Evolutionary conservation across 1,140 invertebrate genomes (phyloP).

Genomic region (Scaptomyza hsui): DNA sequence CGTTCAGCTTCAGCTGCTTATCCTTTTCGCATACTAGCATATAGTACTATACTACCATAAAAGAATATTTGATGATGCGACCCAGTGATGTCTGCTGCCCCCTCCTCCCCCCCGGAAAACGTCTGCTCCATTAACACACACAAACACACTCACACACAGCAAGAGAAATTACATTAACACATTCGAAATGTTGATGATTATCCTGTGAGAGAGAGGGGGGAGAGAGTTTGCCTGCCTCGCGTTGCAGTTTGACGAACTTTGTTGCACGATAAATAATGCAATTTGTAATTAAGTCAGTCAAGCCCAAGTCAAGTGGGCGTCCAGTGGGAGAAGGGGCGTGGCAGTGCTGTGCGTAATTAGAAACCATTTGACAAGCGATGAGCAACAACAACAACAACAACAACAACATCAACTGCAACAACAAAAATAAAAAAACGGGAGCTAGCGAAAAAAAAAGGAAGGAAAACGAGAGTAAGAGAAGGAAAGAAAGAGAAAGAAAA

Average conservation of each 20-base stretch:
- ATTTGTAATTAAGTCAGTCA: slow-evolving; percentile 82
- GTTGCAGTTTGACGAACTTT: slow-evolving; percentile 79
- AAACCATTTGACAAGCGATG: slow-evolving; percentile 58
- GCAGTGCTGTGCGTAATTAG: slow-evolving; percentile 63
- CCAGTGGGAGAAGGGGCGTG: slow-evolving; percentile 6
- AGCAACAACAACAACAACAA: slow-evolving; percentile 31
- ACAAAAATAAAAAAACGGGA: slow-evolving; percentile 24
- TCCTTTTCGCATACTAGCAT: slow-evolving; percentile 4
- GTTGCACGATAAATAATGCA: slow-evolving; percentile 79
- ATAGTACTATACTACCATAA: slow-evolving; percentile 18
- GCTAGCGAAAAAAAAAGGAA: slow-evolving; percentile 28
- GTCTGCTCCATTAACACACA: slow-evolving; percentile 8
- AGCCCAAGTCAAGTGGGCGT: slow-evolving; percentile 37
- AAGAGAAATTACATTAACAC: slow-evolving; percentile 57
- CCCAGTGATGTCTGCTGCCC: slow-evolving; percentile 10
- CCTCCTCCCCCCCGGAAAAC: not conserved
- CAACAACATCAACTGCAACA: slow-evolving; percentile 1
- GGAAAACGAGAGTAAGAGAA: slow-evolving; percentile 10
- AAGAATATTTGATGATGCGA: slow-evolving; percentile 49
- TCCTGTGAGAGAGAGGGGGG: too few relatives aligned
- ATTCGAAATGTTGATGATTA: slow-evolving; percentile 59
- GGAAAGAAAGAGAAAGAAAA: slow-evolving; percentile 30
- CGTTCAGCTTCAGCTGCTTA: slow-evolving; percentile 18
- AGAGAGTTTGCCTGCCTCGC: not conserved
- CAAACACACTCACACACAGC: slow-evolving; percentile 14